Percentiles rank a stretch among this genome's conserved stretches.
Conservation (phyloP, 2,888 invertebrate genomes). For the Archaeoteleia sp. region DNA sequence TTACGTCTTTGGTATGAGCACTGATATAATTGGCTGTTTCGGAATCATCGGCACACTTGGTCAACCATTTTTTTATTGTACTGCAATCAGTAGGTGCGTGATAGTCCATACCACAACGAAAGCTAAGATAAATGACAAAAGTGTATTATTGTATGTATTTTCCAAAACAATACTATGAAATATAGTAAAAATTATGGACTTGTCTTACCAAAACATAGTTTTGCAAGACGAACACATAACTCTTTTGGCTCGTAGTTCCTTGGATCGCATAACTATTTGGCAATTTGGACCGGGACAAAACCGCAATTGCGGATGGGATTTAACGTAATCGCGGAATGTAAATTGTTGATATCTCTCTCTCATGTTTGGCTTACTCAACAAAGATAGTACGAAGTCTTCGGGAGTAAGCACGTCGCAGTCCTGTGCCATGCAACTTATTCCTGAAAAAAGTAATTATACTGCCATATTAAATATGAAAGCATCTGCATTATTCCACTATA, state of each 20-base stretch:
- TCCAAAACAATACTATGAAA: conserved; percentile 8
- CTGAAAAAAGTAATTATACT: too few species aligned
- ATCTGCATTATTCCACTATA: too few species aligned
- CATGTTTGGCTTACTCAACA: conserved; percentile 87
- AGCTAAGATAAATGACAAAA: conserved; percentile 73
- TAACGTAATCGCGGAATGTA: conserved; percentile 96
- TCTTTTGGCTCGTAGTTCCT: conserved; percentile 87
- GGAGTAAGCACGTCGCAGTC: conserved; percentile 96
- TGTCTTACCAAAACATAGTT: conserved; percentile 87
- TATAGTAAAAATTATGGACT: not conserved
- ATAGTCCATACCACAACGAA: conserved; percentile 96
- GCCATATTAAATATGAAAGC: too few species aligned
- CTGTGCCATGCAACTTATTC: conserved; percentile 97
- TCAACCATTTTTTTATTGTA: conserved; percentile 97
- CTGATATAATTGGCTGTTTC: conserved; percentile 99
- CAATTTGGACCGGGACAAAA: conserved; percentile 99
- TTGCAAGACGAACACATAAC: conserved; percentile 93
- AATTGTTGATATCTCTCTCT: conserved; percentile 96
- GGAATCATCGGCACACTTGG: conserved; percentile 99
- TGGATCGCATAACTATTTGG: conserved; percentile 90
- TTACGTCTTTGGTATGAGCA: conserved; percentile 94
- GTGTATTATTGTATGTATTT: conserved; percentile 6
- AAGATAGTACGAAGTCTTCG: conserved; percentile 94
- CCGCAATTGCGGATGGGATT: conserved; percentile 91
- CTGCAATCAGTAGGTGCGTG: conserved; percentile 98